Percentiles rank a stretch among this genome's conserved stretches.
Conservation (phyloP, 2,888 invertebrate species). For the Hecatera dysodea region DNA sequence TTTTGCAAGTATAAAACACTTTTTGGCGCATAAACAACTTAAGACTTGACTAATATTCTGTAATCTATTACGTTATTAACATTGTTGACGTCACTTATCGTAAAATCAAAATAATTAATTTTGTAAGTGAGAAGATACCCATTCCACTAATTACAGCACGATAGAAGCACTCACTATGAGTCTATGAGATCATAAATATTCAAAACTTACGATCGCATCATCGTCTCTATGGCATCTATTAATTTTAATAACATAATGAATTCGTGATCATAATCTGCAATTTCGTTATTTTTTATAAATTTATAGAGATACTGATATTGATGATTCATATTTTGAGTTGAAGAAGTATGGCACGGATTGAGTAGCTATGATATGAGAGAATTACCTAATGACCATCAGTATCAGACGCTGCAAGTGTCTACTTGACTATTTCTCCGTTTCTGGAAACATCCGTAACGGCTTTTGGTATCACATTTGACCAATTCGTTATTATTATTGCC, state of each 20-base stretch:
- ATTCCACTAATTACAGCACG: constrained; percentile 32
- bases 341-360: background rate
- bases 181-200: constrained; percentile 47
- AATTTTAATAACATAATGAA: constrained; percentile 43
- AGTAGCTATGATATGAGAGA: background rate
- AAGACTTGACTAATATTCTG: background rate
- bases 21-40: background rate
- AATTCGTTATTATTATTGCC: no score
- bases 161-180: constrained; percentile 36
- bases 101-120: constrained; percentile 36
- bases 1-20: no score
- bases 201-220: constrained; percentile 31
- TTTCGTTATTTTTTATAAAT: constrained; percentile 54
- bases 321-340: constrained; percentile 22
- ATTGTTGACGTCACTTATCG: constrained; percentile 6
- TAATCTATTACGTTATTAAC: background rate
- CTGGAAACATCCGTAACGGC: background rate
- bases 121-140: constrained; percentile 37
- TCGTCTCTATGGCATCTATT: constrained; percentile 28
- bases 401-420: background rate
- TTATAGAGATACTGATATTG: constrained; percentile 37
- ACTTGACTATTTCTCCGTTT: background rate
- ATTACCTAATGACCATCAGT: background rate
- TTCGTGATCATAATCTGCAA: constrained; percentile 51
- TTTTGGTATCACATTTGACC: background rate